phyloP scores from a whole-genome alignment of 2,888 invertebrate genomes.

The Oscheius onirici region DNA sequence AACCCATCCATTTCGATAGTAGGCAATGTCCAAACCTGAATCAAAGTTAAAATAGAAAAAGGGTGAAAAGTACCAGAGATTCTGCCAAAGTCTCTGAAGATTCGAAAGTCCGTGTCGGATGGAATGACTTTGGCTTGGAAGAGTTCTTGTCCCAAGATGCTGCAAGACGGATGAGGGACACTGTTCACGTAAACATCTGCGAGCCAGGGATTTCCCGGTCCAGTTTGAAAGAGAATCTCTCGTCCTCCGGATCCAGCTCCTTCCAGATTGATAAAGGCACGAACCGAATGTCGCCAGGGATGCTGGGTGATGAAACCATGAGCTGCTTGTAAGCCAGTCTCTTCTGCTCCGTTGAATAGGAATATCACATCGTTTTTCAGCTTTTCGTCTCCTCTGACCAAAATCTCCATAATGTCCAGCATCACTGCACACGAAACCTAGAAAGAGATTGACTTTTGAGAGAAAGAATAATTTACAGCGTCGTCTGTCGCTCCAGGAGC shows the following conservation, averaged over 20 bases:
- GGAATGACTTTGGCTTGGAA: slow-evolving; percentile 81
- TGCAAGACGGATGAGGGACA: slow-evolving; percentile 86
- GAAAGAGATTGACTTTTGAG: background rate
- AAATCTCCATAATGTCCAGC: slow-evolving; percentile 83
- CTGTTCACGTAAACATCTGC: slow-evolving; percentile 77
- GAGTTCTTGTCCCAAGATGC: slow-evolving; percentile 81
- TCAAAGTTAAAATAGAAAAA: background rate
- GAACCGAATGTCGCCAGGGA: slow-evolving; percentile 82
- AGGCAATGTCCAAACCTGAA: slow-evolving; percentile 88
- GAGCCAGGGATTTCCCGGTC: slow-evolving; percentile 78
- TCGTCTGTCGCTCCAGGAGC: slow-evolving; percentile 88
- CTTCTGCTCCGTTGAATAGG: slow-evolving; percentile 90
- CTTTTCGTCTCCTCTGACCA: slow-evolving; percentile 71
- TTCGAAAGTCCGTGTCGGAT: slow-evolving; percentile 90
- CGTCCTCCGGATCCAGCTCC: slow-evolving; percentile 91
- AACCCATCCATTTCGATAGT: slow-evolving; percentile 90
- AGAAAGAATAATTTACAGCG: slow-evolving; percentile 75
- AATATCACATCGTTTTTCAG: slow-evolving; percentile 83
- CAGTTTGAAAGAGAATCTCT: slow-evolving; percentile 85
- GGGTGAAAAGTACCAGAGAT: slow-evolving; percentile 80
- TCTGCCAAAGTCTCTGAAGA: slow-evolving; percentile 87
- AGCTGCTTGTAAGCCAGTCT: slow-evolving; percentile 86
- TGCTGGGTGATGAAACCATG: slow-evolving; percentile 92
- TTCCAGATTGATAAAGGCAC: slow-evolving; percentile 87
- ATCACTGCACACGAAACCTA: slow-evolving; percentile 85